Percentiles rank a stretch among this genome's conserved stretches.
These are phyloP conservation scores for Dicyrtomina minuta DNA, from an alignment of 2,888 invertebrate species.

Conservation along the genomic window DNA sequence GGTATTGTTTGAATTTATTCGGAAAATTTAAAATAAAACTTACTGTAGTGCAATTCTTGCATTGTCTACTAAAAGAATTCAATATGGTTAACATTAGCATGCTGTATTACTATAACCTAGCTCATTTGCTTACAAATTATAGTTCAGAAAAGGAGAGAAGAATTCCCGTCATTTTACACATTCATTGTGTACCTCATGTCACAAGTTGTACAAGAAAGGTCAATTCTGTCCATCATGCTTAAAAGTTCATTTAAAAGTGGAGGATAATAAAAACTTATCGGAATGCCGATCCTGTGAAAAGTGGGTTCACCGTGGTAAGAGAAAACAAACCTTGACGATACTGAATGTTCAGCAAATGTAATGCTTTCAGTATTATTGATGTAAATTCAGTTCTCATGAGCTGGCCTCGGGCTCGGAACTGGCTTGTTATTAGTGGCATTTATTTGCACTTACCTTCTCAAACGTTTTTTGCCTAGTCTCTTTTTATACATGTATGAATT, in stretches of 20 bases:
- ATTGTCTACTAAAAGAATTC: too few species aligned
- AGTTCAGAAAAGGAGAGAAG: constrained; percentile 60
- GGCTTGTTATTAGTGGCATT: too few species aligned
- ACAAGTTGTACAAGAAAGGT: constrained; percentile 70
- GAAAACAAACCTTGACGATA: background rate
- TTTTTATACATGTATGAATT: too few species aligned
- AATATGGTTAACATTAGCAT: too few species aligned
- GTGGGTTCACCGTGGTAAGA: constrained; percentile 61
- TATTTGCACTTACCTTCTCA: too few species aligned
- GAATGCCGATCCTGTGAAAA: constrained; percentile 61
- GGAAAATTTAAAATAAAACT: background rate
- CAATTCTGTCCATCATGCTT: constrained; percentile 72
- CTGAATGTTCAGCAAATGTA: background rate
- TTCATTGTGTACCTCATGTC: constrained; percentile 67
- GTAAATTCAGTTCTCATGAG: too few species aligned
- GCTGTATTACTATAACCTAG: background rate
- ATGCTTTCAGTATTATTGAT: too few species aligned
- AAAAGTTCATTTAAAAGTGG: constrained; percentile 62
- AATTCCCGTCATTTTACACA: constrained; percentile 59
- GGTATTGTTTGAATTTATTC: background rate
- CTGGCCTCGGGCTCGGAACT: too few species aligned
- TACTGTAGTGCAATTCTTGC: too few species aligned
- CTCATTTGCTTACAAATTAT: too few species aligned
- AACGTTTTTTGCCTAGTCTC: too few species aligned
- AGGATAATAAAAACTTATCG: constrained; percentile 60